Evolutionary conservation across 2,113 vertebrate species (phyloP).

Genomic region (Burhinus bistriatus): DNA sequence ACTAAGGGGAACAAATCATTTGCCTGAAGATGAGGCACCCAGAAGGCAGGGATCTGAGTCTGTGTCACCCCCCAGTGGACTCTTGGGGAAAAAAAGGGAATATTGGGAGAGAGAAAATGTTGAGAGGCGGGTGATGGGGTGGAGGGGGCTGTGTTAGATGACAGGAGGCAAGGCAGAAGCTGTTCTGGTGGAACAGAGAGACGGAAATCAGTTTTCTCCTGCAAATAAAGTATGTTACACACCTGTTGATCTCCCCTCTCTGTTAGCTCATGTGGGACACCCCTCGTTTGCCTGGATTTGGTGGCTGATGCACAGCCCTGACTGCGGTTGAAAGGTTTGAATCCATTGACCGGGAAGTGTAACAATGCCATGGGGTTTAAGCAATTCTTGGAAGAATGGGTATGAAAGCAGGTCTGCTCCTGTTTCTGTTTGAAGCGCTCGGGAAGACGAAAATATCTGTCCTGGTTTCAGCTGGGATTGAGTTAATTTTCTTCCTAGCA

Average conservation of each 20-base stretch:
- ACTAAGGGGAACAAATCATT: neutral
- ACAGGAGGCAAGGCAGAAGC: neutral
- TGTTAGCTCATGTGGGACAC: neutral
- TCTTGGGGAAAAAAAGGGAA: neutral
- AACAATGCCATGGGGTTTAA: neutral
- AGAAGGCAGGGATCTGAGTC: neutral
- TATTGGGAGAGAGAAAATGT: neutral
- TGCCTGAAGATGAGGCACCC: accelerated
- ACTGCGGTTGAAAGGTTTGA: neutral
- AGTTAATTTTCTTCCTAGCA: too few relatives aligned
- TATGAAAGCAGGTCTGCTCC: neutral
- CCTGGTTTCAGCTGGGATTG: too few relatives aligned
- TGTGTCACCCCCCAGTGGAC: neutral
- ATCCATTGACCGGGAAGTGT: neutral
- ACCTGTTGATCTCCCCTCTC: neutral
- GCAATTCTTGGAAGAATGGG: neutral
- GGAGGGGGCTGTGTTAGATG: neutral
- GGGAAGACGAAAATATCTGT: neutral
- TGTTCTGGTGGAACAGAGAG: neutral
- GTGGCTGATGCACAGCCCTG: neutral
- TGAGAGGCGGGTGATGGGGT: neutral
- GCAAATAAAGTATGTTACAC: neutral
- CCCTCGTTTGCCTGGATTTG: neutral
- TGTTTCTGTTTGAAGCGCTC: neutral
- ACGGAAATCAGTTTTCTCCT: neutral